These are phyloP conservation scores for Actenoides lindsayi DNA, from an alignment of 2,113 vertebrate species.

Conservation along the genomic window DNA sequence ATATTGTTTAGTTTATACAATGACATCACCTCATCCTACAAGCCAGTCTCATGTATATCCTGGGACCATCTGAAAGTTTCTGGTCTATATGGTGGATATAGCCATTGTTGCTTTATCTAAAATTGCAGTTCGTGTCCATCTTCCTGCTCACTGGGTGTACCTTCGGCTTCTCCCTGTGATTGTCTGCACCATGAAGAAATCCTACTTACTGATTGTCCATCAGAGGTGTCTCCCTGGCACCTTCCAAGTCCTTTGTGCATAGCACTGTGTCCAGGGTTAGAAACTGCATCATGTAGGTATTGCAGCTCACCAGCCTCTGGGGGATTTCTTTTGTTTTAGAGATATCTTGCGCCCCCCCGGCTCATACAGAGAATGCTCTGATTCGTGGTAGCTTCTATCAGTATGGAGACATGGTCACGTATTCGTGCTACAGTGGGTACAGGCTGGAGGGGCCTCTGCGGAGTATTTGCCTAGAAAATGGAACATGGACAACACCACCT, in stretches of 20 bases:
- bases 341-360: conserved; percentile 91
- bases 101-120: not conserved
- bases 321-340: conserved; percentile 75
- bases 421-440: conserved; percentile 94
- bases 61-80: not conserved
- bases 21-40: not conserved
- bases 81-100: not conserved
- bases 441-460: conserved; percentile 88
- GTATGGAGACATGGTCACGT: conserved; percentile 91
- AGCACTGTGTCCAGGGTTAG: not conserved
- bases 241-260: not conserved
- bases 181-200: not conserved
- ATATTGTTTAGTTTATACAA: not conserved
- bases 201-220: not conserved
- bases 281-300: not conserved
- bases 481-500: conserved; percentile 92
- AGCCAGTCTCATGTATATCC: not conserved
- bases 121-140: not conserved
- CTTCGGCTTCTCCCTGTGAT: not conserved
- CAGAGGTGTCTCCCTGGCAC: not conserved
- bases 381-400: conserved; percentile 88
- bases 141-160: not conserved
- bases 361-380: conserved; percentile 87
- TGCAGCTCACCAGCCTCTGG: not conserved
- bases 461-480: conserved; percentile 92